Conservation (phyloP, 2,888 invertebrate genomes). For the Philonicus albiceps region DNA sequence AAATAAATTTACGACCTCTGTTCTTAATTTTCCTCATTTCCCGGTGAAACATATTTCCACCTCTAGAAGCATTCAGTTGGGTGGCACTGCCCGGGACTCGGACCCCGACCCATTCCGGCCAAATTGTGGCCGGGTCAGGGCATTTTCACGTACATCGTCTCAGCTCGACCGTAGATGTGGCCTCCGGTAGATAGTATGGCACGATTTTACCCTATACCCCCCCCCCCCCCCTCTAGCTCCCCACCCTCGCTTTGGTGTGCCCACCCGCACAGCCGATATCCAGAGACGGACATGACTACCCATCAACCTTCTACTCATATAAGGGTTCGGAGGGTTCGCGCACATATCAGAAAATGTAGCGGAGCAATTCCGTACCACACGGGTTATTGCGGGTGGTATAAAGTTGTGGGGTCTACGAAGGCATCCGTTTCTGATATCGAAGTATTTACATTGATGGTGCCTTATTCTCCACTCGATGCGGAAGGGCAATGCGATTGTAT, state of each 20-base stretch:
- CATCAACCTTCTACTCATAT: slow-evolving; percentile 45
- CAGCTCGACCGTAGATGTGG: slow-evolving; percentile 34
- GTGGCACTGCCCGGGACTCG: neutral
- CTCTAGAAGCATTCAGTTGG: slow-evolving; percentile 20
- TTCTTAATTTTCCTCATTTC: slow-evolving; percentile 52
- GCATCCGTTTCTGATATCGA: slow-evolving; percentile 36
- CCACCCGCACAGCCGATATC: slow-evolving; percentile 40
- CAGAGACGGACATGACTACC: slow-evolving; percentile 47
- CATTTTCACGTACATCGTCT: slow-evolving; percentile 26
- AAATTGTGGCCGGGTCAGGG: neutral
- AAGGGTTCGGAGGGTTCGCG: slow-evolving; percentile 39
- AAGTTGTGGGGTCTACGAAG: slow-evolving; percentile 14
- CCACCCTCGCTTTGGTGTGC: neutral
- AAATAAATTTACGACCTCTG: slow-evolving; percentile 53
- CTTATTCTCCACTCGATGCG: neutral
- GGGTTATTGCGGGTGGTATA: slow-evolving; percentile 27
- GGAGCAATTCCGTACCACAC: slow-evolving; percentile 25
- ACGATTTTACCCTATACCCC: slow-evolving; percentile 7
- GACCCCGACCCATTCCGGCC: neutral
- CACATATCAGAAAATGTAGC: slow-evolving; percentile 39
- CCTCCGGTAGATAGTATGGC: slow-evolving; percentile 13
- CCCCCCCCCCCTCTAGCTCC: no score
- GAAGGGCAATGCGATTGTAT: slow-evolving; percentile 13
- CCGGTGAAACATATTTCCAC: slow-evolving; percentile 43
- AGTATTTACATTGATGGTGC: slow-evolving; percentile 36